Evolutionary conservation across 2,888 invertebrate genomes (phyloP), one percentile per base, ranked within the genome.

Genomic region (Chironomus riparius): DNA sequence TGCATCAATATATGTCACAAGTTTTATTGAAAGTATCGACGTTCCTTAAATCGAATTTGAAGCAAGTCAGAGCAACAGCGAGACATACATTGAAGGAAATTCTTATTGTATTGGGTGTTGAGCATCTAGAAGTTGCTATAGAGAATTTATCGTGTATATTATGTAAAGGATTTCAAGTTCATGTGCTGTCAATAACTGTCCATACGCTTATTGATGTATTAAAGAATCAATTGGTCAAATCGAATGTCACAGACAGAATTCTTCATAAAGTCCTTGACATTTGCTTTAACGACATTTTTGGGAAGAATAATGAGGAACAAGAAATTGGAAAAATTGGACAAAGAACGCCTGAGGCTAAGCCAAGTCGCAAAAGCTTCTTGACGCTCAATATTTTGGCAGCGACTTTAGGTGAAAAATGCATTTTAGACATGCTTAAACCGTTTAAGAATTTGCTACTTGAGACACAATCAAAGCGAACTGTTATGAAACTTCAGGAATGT

Each of bases 71-170:
- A 62, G 89, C 92, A 81, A 85, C 90, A 0, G 92, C 97, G 0
- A 87, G 97, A 47, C 94, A 95, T 82, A 95, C 94, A n/a, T 87
- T 98, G n/a, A 91, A 93, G 79, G 93, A 95, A 83, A 93, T 97
- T 28, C 92, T 96, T 90, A 81, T 89, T 0, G 89, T 93, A 0
- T 86, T 99, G 7, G 98, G 98, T 0, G 89, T 95, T 0, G 84
- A 88, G 15, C 95, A 95, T 83, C 86, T 98, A 77, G 87, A 89
- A 6, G 86, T 90, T 79, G 84, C 98, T 22, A 83, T 98, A 12
- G 89, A 89, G 77, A 95, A 97, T 83, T 88, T 98, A 82, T 90
- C 90, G 48, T 85, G 91, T 4, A 84, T 94, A 21, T 85, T 98
- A 75, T 93, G 90, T 0, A 88, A 91, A 81, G 98, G 98, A 12